Evolutionary conservation across 1,140 invertebrate genomes (phyloP).

Genomic region (Antheraea pernyi): DNA sequence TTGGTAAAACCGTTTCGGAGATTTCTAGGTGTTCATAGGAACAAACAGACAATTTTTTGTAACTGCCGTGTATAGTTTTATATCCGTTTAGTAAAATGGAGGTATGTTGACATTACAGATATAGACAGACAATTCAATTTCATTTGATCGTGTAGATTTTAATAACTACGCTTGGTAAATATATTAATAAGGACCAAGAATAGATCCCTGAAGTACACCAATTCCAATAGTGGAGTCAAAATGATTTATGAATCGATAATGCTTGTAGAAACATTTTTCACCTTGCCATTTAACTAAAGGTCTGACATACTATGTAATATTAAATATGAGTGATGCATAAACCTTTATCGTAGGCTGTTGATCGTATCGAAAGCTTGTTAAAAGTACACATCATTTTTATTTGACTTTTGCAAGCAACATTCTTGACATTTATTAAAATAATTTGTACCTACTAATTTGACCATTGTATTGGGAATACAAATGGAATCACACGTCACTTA

Average conservation of each 20-base stretch:
- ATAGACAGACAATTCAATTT: no score
- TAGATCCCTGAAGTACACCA: background rate
- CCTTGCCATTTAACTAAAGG: slow-evolving; percentile 22
- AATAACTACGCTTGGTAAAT: background rate
- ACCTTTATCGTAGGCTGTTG: slow-evolving; percentile 17
- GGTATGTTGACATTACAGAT: no score
- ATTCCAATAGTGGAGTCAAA: no score
- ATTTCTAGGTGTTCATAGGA: no score
- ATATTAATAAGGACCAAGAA: slow-evolving; percentile 7
- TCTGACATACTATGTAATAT: slow-evolving; percentile 3
- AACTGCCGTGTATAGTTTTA: no score
- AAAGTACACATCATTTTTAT: background rate
- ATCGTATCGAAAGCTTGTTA: background rate
- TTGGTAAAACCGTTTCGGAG: no score
- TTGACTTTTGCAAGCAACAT: background rate
- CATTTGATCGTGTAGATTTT: no score
- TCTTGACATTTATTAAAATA: background rate
- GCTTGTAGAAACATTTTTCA: slow-evolving; percentile 3
- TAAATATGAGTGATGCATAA: slow-evolving; percentile 6
- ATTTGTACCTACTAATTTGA: background rate
- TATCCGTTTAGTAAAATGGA: no score
- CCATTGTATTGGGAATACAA: background rate
- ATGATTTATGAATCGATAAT: background rate
- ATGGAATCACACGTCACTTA: background rate
- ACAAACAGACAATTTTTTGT: no score